Evolutionary conservation across 2,113 vertebrate genomes (phyloP).

Genomic region (Lycaon pictus): DNA sequence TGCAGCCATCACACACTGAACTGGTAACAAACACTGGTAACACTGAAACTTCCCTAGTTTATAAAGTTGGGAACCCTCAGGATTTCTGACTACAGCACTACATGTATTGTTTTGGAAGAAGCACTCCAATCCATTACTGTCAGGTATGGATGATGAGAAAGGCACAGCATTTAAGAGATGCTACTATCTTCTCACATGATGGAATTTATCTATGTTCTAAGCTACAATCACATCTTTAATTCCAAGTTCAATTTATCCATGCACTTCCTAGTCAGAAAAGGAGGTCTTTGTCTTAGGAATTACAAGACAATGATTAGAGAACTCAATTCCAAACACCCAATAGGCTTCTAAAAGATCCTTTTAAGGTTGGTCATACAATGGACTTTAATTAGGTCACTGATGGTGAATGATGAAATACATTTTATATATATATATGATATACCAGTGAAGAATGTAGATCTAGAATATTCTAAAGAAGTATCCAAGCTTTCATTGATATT

Average conservation of each 20-base stretch:
- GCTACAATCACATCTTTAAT: not conserved
- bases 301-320: not conserved
- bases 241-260: not conserved
- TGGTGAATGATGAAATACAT: not conserved
- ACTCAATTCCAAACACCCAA: not conserved
- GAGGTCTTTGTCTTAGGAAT: not conserved
- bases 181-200: fast-evolving
- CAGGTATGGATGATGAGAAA: fast-evolving
- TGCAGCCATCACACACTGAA: fast-evolving
- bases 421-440: no score
- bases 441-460: not conserved
- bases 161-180: fast-evolving
- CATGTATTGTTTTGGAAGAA: not conserved
- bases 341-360: not conserved
- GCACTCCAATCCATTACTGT: fast-evolving
- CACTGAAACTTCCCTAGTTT: fast-evolving
- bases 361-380: not conserved
- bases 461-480: not conserved
- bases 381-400: not conserved
- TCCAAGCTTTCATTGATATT: not conserved
- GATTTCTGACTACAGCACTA: fast-evolving
- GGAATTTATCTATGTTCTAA: not conserved
- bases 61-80: fast-evolving
- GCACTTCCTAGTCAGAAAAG: not conserved
- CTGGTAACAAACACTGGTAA: not conserved